Base-by-base conservation (phyloP, 2,113 vertebrate genomes). In the Perca flavescens region DNA sequence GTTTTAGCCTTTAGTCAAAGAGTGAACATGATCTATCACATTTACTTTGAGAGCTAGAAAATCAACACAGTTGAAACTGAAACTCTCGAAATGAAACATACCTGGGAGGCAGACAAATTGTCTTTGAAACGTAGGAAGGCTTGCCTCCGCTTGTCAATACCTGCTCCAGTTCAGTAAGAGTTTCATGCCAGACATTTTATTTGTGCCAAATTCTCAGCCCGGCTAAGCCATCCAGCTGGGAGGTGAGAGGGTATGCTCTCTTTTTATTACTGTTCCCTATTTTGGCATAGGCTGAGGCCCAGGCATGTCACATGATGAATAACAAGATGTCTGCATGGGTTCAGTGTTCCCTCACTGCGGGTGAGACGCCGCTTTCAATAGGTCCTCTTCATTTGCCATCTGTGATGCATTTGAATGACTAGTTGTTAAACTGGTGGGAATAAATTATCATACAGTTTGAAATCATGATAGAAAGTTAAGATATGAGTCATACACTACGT, bases 161-260 rank as follows among this genome's bases (percentile, higher is more conserved):
- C 72, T 82, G 83, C 76, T 80, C 46, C 50, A 36, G 46, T 49
- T 85, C 64, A 75, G 62, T 5, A 5, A 28, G 46, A 72, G 14
- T 60, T 77, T 87, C 78, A 71, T 72, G 63, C 75, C 80, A 90
- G 66, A 61, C 74, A 83, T 86, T 87, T 88, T 47, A 76, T 43
- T 72, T 56, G 71, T 69, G 77, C 79, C 85, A 82, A 74, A 70
- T 46, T 65, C n/a, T 28, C 63, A 12, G 67, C 63, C 65, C 54
- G 31, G 34, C 43, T 64, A 5, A 61, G 74, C 80, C 50, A 54
- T 71, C 66, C 85, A 79, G 82, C 84, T 71, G 77, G 57, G 79
- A 85, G 43, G 70, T 74, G 80, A 70, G 72, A 86, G 82, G 76
- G 63, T 84, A 36, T 43, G 56, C 53, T 1, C 58, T 80, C n/a